Conservation (phyloP, 2,888 invertebrate genomes). For the Cacoxenus indagator region DNA sequence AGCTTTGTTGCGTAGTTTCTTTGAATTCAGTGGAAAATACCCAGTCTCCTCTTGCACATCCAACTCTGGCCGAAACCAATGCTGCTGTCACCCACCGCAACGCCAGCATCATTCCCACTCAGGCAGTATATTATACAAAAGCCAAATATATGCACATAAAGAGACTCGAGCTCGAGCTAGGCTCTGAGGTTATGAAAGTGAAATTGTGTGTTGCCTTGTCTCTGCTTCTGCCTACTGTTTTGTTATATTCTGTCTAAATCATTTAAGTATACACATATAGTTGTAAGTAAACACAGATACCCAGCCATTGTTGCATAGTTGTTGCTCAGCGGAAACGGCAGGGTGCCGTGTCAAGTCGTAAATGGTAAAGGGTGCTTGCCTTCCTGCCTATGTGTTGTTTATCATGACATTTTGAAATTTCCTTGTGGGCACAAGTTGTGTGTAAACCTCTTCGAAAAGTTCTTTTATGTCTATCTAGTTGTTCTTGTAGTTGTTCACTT, state of each 20-base stretch:
- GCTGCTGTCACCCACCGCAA: too few relatives aligned
- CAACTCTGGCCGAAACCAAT: too few relatives aligned
- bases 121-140: too few relatives aligned
- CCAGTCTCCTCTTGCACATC: not conserved
- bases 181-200: not conserved
- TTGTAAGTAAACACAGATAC: not conserved
- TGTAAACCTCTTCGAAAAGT: not conserved
- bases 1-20: not conserved
- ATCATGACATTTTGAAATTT: not conserved
- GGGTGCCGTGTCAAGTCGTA: not conserved
- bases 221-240: not conserved
- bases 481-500: not conserved
- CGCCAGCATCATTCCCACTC: too few relatives aligned
- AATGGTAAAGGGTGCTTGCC: not conserved
- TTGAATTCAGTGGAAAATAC: not conserved
- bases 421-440: not conserved
- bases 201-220: not conserved
- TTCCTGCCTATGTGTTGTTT: not conserved
- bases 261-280: not conserved
- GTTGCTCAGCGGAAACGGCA: not conserved
- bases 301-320: not conserved
- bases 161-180: not conserved
- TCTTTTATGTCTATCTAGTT: too few relatives aligned
- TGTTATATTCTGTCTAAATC: not conserved
- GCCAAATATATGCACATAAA: not conserved